Percentiles rank a stretch among this genome's conserved stretches.
Conservation (phyloP, 2,888 invertebrate species). For the Leptinotarsa peninsularis region DNA sequence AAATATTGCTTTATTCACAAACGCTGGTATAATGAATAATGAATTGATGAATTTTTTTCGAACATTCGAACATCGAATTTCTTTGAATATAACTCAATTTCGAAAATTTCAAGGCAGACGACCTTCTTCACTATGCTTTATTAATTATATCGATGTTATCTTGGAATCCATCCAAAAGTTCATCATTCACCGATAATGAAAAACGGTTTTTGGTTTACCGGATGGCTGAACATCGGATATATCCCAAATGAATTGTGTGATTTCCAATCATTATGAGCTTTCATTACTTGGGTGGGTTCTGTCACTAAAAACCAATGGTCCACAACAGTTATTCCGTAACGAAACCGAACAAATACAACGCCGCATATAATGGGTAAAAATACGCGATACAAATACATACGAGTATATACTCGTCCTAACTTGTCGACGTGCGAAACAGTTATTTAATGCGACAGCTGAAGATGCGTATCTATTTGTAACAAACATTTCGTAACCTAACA, state of each 20-base stretch:
- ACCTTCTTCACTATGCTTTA: conserved; percentile 27
- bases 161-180: conserved; percentile 14
- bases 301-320: background rate
- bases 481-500: too few relatives aligned
- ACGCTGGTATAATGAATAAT: conserved; percentile 8
- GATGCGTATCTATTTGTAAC: too few relatives aligned
- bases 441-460: too few relatives aligned
- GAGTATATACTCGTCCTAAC: too few relatives aligned
- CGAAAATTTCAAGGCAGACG: conserved; percentile 25
- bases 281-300: background rate
- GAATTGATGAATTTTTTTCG: conserved; percentile 8
- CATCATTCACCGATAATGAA: conserved; percentile 9
- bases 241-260: background rate
- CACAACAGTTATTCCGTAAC: too few relatives aligned
- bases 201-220: conserved; percentile 1
- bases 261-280: background rate
- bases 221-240: background rate
- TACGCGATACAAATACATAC: too few relatives aligned
- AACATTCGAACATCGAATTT: background rate
- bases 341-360: too few relatives aligned
- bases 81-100: conserved; percentile 2
- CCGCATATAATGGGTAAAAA: too few relatives aligned
- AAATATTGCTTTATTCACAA: background rate
- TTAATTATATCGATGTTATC: conserved; percentile 25
- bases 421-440: too few relatives aligned